Evolutionary conservation across 2,888 invertebrate genomes (phyloP).

Genomic region (Meteorus colon): DNA sequence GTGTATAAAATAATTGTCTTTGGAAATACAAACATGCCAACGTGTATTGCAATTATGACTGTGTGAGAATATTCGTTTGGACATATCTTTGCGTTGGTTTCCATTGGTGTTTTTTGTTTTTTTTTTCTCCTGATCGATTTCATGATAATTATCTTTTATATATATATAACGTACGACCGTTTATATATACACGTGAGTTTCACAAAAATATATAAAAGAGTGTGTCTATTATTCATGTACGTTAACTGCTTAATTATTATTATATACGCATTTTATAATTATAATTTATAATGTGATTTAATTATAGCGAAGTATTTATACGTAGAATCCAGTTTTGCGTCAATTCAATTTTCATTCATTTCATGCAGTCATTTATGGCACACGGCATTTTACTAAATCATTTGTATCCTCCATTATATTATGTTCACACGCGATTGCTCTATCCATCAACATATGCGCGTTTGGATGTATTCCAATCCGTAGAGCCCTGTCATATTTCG

Average conservation of each 20-base stretch:
- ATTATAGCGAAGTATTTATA: slow-evolving; percentile 49
- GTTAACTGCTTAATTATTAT: slow-evolving; percentile 52
- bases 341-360: slow-evolving; percentile 52
- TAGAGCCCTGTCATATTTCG: not conserved
- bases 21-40: slow-evolving; percentile 31
- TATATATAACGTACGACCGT: slow-evolving; percentile 61
- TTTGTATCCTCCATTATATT: slow-evolving; percentile 14
- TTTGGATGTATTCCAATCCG: slow-evolving; percentile 17
- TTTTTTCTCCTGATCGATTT: slow-evolving; percentile 29
- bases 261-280: slow-evolving; percentile 52
- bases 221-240: slow-evolving; percentile 59
- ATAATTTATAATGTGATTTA: slow-evolving; percentile 42
- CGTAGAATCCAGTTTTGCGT: slow-evolving; percentile 44
- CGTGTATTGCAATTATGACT: slow-evolving; percentile 42
- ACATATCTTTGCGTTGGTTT: slow-evolving; percentile 17
- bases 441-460: slow-evolving; percentile 50
- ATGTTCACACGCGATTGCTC: slow-evolving; percentile 39
- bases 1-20: slow-evolving; percentile 46
- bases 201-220: slow-evolving; percentile 73
- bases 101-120: slow-evolving; percentile 27
- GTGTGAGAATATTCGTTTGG: slow-evolving; percentile 31
- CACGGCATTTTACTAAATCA: slow-evolving; percentile 58
- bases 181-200: slow-evolving; percentile 71
- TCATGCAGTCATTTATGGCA: slow-evolving; percentile 67
- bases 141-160: slow-evolving; percentile 29